Conservation (phyloP, 2,888 invertebrate species). For the Drosophila meridionalis region DNA sequence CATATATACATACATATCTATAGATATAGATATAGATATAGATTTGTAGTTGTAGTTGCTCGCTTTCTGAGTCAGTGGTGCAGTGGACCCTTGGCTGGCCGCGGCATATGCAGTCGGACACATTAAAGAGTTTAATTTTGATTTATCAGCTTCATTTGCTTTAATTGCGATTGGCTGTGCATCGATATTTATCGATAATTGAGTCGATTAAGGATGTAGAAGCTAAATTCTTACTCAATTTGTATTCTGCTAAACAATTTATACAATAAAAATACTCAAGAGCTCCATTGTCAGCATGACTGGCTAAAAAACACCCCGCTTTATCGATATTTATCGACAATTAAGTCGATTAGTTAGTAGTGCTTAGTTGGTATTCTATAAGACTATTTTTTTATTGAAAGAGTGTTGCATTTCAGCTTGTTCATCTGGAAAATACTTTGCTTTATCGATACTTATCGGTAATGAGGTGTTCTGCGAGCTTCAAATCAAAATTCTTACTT, state of each 20-base stretch:
- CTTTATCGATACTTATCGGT: neutral
- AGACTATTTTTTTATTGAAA: too few species aligned
- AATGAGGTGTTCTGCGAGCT: neutral
- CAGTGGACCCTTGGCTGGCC: constrained; percentile 36
- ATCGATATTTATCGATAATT: constrained; percentile 1
- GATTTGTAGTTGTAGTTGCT: neutral
- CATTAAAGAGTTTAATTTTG: neutral
- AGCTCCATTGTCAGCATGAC: too few species aligned
- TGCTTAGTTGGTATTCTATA: neutral
- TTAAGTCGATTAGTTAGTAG: neutral
- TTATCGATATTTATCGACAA: neutral
- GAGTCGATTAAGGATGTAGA: too few species aligned
- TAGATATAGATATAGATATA: too few species aligned
- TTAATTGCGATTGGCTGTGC: neutral
- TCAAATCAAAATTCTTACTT: neutral
- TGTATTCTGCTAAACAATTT: neutral
- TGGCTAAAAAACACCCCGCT: neutral
- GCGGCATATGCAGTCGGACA: neutral
- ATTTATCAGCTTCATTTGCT: neutral
- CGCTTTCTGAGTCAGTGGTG: constrained; percentile 57
- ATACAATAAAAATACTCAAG: too few species aligned
- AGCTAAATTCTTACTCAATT: neutral
- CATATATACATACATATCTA: too few species aligned
- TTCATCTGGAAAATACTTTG: neutral
- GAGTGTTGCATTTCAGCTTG: too few species aligned